phyloP scores from a whole-genome alignment of 1,140 invertebrate species.

The Tetragonula clypearis region DNA sequence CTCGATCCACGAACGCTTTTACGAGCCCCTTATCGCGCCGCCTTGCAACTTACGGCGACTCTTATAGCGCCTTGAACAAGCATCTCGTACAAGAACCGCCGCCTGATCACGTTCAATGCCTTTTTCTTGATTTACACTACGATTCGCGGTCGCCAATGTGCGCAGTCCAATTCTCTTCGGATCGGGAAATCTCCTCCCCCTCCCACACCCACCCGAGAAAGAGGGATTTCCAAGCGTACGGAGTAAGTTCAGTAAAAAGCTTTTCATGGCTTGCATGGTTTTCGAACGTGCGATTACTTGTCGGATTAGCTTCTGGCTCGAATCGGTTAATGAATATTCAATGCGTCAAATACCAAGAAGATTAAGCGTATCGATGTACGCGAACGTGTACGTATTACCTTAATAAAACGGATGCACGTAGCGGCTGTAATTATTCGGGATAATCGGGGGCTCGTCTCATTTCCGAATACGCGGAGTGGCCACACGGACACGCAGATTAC shows the following conservation, averaged over 20 bases:
- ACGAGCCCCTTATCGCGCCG: constrained; percentile 26
- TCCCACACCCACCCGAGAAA: too few relatives aligned
- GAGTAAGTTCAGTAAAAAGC: not conserved
- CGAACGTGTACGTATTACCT: constrained; percentile 29
- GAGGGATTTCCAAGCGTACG: not conserved
- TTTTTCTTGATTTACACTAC: not conserved
- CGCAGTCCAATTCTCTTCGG: not conserved
- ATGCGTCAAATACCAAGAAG: constrained; percentile 38
- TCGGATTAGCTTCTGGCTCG: constrained; percentile 12
- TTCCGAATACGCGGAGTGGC: not conserved
- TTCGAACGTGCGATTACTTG: not conserved
- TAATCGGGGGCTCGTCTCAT: constrained; percentile 44
- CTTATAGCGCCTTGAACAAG: constrained; percentile 14
- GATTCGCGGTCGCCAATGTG: not conserved
- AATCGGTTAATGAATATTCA: constrained; percentile 42
- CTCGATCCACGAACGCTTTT: constrained; percentile 22
- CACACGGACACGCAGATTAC: constrained; percentile 23
- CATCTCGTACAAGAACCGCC: constrained; percentile 9
- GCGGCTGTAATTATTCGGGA: constrained; percentile 42
- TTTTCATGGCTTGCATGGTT: not conserved
- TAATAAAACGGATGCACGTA: constrained; percentile 44
- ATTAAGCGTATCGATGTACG: constrained; percentile 35
- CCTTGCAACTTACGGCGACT: constrained; percentile 26
- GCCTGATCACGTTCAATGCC: constrained; percentile 8
- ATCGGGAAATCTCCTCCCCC: not conserved